phyloP scores from a whole-genome alignment of 2,797 vertebrate species.

The Sebastes matsubarae region DNA sequence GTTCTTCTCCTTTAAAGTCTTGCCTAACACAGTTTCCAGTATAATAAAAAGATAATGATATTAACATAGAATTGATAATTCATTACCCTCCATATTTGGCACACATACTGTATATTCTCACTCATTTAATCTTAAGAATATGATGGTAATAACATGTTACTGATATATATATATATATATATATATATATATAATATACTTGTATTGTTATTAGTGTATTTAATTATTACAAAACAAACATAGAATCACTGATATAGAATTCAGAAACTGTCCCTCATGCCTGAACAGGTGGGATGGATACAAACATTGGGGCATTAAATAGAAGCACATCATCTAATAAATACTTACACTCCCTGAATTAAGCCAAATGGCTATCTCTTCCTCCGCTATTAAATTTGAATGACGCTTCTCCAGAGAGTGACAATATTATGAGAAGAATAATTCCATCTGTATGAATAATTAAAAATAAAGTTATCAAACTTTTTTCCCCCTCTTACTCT shows the following conservation, averaged over 20 bases:
- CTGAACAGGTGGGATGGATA: neutral
- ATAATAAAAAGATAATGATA: neutral
- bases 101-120: neutral
- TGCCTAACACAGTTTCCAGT: neutral
- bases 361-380: constrained; percentile 62
- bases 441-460: constrained; percentile 77
- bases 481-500: constrained; percentile 21
- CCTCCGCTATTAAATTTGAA: constrained; percentile 70
- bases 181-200: neutral
- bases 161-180: neutral
- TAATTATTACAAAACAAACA: neutral
- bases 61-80: neutral
- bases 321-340: constrained; percentile 20
- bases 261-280: neutral
- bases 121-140: neutral
- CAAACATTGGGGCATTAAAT: neutral
- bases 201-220: neutral
- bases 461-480: constrained; percentile 72
- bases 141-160: neutral
- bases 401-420: constrained; percentile 67
- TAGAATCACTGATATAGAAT: neutral
- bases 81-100: neutral
- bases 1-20: neutral
- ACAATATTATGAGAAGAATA: constrained; percentile 76
- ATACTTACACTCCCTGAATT: constrained; percentile 44